phyloP scores from a whole-genome alignment of 64 coral and sea anemone species.

The Astreopora myriophthalma region DNA sequence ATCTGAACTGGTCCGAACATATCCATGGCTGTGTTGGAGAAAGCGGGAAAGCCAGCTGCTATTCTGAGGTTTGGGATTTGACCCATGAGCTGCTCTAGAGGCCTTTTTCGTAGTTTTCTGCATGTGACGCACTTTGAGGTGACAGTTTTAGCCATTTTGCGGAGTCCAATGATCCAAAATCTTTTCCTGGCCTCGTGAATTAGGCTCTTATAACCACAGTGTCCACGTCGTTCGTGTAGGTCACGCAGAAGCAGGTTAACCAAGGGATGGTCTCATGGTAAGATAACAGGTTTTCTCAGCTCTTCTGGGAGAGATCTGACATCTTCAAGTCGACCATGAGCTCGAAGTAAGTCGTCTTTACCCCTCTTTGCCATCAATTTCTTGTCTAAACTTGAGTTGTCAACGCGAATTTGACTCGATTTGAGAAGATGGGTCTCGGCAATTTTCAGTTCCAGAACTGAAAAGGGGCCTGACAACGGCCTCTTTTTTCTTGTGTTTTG shows the following conservation, averaged over 20 bases:
- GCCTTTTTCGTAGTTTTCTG: slow-evolving; percentile 12
- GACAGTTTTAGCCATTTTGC: neutral
- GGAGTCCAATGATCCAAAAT: slow-evolving; percentile 24
- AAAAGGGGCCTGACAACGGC: neutral
- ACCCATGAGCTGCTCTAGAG: too few relatives aligned
- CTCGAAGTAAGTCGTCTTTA: too few relatives aligned
- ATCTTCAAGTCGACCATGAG: neutral
- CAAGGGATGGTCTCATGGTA: neutral
- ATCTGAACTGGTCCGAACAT: too few relatives aligned
- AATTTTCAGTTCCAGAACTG: too few relatives aligned
- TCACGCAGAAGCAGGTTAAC: neutral
- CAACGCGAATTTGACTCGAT: neutral
- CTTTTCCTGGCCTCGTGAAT: slow-evolving; percentile 55
- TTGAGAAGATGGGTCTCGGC: neutral
- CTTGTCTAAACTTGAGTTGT: neutral
- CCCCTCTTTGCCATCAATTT: too few relatives aligned
- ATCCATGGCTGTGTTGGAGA: too few relatives aligned
- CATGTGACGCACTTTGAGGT: slow-evolving; percentile 16
- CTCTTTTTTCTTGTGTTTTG: neutral
- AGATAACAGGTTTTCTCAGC: too few relatives aligned
- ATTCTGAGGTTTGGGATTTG: too few relatives aligned
- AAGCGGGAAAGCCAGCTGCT: too few relatives aligned
- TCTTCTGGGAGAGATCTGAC: neutral
- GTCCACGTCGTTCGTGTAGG: neutral
- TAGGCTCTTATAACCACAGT: slow-evolving; percentile 20